A percentile compares a stretch with the other conserved stretches of the same genome.
phyloP scores from a whole-genome alignment of 2,797 vertebrate species.

The Eulemur mongoz region DNA sequence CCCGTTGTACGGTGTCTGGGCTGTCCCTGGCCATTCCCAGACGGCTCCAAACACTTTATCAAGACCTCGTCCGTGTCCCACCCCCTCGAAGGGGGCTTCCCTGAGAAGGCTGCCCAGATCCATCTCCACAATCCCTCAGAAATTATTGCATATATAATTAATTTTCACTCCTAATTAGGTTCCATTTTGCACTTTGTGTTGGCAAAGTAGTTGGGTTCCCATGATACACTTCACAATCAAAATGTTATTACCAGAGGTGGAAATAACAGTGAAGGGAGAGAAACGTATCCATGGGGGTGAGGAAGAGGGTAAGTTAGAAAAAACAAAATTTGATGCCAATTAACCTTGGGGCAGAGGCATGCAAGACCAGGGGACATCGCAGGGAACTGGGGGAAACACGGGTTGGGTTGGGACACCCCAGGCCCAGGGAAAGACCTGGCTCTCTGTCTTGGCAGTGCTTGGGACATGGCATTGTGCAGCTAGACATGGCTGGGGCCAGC shows the following conservation, averaged over 20 bases:
- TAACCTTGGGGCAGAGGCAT: not conserved
- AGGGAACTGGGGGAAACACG: not conserved
- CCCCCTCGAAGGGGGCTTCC: not conserved
- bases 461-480: not conserved
- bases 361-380: not conserved
- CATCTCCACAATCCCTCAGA: not conserved
- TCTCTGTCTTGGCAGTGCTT: not conserved
- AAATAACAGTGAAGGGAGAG: not conserved
- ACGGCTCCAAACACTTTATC: not conserved
- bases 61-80: not conserved
- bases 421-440: not conserved
- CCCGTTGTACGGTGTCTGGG: fast-evolving
- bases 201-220: not conserved
- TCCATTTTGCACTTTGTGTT: not conserved
- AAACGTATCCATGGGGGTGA: not conserved
- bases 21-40: not conserved
- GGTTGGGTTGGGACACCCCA: not conserved
- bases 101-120: not conserved
- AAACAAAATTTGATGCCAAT: not conserved
- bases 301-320: not conserved
- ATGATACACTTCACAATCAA: not conserved
- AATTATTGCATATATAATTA: conserved; percentile 45
- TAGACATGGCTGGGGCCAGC: not conserved
- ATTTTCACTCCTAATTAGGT: conserved; percentile 52
- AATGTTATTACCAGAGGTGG: not conserved